Evolutionary conservation across 1,140 invertebrate genomes (phyloP).

Genomic region (Brevipalpus yothersi): DNA sequence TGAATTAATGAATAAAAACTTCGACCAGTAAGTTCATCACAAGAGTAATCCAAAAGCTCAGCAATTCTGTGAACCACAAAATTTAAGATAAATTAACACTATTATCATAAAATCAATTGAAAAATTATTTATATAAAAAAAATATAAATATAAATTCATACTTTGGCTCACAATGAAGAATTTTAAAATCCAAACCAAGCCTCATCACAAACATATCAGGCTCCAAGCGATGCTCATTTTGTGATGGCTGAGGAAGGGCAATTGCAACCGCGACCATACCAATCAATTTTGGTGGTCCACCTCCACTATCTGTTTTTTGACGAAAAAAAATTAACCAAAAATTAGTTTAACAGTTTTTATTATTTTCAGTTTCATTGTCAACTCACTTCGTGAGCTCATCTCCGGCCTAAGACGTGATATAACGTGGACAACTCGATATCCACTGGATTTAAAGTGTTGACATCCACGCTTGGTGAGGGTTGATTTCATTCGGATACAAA

Average conservation of each 20-base stretch:
- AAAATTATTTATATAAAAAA: too few species aligned
- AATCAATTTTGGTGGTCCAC: slow-evolving; percentile 19
- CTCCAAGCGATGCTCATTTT: slow-evolving; percentile 84
- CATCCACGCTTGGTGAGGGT: slow-evolving; percentile 88
- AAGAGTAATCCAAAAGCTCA: slow-evolving; percentile 68
- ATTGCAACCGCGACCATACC: slow-evolving; percentile 85
- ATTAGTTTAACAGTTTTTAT: not conserved
- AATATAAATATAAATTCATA: too few species aligned
- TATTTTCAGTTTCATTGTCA: not conserved
- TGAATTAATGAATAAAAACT: slow-evolving; percentile 82
- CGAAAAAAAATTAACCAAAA: not conserved
- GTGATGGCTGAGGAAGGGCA: slow-evolving; percentile 75
- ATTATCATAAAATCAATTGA: not conserved
- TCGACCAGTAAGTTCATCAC: slow-evolving; percentile 75
- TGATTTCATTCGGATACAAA: slow-evolving; percentile 92
- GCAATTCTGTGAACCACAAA: slow-evolving; percentile 38
- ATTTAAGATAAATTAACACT: not conserved
- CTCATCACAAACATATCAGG: slow-evolving; percentile 89
- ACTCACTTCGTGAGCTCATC: not conserved
- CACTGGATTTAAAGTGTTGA: slow-evolving; percentile 79
- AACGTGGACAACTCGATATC: slow-evolving; percentile 48
- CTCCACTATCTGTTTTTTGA: not conserved
- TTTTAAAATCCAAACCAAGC: slow-evolving; percentile 79
- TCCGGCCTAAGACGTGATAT: slow-evolving; percentile 10
- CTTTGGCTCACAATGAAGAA: slow-evolving; percentile 90